A percentile compares a stretch with the other conserved stretches of the same genome.
Evolutionary conservation across 2,888 invertebrate species (phyloP).

Genomic region (Pammene aurita): DNA sequence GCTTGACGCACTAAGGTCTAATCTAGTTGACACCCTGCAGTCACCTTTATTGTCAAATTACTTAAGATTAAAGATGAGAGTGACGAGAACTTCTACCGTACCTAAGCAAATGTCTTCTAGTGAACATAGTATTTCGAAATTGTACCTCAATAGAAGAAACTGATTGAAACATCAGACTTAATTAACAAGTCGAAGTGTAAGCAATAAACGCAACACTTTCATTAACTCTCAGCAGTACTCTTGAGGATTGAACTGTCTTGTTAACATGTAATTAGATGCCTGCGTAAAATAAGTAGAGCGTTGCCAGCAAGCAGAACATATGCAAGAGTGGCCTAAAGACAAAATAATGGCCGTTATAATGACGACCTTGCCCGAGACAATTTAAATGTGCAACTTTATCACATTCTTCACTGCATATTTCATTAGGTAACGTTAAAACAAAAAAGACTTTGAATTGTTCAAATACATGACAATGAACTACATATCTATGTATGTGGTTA

Average conservation of each 20-base stretch:
- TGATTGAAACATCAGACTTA: conserved; percentile 10
- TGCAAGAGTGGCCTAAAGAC: conserved; percentile 54
- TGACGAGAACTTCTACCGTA: no score
- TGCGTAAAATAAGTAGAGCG: conserved; percentile 60
- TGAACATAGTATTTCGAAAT: background rate
- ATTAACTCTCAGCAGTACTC: conserved; percentile 33
- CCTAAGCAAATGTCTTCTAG: background rate
- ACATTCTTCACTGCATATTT: conserved; percentile 35
- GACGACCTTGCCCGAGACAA: conserved; percentile 43
- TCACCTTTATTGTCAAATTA: no score
- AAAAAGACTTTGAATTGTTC: conserved; percentile 1
- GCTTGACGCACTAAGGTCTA: no score
- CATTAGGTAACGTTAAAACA: conserved; percentile 15
- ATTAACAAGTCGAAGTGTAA: conserved; percentile 30
- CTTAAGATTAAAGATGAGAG: no score
- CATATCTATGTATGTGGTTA: background rate
- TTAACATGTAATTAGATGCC: conserved; percentile 40
- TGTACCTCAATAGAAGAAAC: background rate
- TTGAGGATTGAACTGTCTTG: conserved; percentile 35
- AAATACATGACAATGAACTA: conserved; percentile 18
- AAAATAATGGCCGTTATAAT: conserved; percentile 49
- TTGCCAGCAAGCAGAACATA: conserved; percentile 48
- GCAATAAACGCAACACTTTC: conserved; percentile 36
- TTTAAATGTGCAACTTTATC: conserved; percentile 34
- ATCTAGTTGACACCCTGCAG: no score